Evolutionary conservation across 2,888 invertebrate genomes (phyloP).

Genomic region (Agonopterix alstromeriana): DNA sequence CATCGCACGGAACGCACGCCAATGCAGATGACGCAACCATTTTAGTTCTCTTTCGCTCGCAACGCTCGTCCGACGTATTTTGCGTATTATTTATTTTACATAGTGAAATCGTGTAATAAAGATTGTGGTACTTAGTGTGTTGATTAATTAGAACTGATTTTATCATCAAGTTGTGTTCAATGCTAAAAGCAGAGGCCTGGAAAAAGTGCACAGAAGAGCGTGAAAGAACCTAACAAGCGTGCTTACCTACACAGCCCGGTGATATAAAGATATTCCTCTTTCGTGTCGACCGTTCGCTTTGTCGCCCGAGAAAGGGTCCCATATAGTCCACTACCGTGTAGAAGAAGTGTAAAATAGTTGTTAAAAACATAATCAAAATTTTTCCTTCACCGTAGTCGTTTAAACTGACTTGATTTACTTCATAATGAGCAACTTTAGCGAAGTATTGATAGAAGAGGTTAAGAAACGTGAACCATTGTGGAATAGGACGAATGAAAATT

Average conservation of each 20-base stretch:
- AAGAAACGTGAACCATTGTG: slow-evolving; percentile 19
- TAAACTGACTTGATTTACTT: not conserved
- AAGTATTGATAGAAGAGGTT: slow-evolving; percentile 19
- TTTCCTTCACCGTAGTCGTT: not conserved
- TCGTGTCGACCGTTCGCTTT: too few species aligned
- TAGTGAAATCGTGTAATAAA: not conserved
- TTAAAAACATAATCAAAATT: not conserved
- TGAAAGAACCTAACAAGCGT: too few species aligned
- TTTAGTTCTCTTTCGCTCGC: slow-evolving; percentile 4
- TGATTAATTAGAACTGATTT: too few species aligned
- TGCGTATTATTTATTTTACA: not conserved
- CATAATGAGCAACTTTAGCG: not conserved
- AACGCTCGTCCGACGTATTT: slow-evolving; percentile 6
- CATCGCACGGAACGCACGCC: slow-evolving; percentile 5
- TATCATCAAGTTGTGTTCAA: too few species aligned
- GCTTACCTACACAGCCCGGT: too few species aligned
- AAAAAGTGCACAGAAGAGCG: too few species aligned
- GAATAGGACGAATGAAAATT: slow-evolving; percentile 18
- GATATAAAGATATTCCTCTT: too few species aligned
- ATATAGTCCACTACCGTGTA: not conserved
- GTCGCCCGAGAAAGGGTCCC: too few species aligned
- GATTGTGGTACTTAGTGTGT: not conserved
- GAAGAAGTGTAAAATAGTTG: too few species aligned
- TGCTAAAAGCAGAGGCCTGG: too few species aligned
- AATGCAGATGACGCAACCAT: not conserved